Conservation (phyloP, 2,888 invertebrate genomes). For the Metopia argyrocephala region DNA sequence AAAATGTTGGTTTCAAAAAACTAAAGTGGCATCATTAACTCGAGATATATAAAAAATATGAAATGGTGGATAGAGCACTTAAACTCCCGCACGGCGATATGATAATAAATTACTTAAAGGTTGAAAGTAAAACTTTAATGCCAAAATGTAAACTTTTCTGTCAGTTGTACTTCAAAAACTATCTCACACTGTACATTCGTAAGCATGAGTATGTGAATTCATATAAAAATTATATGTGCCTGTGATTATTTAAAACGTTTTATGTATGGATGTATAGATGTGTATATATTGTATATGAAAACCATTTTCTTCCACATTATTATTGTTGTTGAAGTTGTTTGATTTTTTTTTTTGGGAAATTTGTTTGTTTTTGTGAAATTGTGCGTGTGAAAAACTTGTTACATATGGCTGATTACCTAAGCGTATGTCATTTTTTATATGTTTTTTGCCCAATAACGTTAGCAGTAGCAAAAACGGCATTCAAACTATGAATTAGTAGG, state of each 20-base stretch:
- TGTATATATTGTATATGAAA: neutral
- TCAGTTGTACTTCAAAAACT: constrained; percentile 10
- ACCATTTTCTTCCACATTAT: constrained; percentile 32
- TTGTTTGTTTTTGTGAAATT: constrained; percentile 54
- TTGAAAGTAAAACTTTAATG: no score
- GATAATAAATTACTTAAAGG: no score
- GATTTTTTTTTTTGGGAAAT: constrained; percentile 32
- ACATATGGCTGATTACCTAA: constrained; percentile 59
- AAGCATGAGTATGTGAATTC: neutral
- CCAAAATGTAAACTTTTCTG: neutral
- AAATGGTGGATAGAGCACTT: no score
- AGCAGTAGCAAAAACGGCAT: neutral
- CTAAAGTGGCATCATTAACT: no score
- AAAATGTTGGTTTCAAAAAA: no score
- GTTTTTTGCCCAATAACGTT: constrained; percentile 12
- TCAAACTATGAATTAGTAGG: constrained; percentile 35
- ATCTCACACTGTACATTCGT: constrained; percentile 3
- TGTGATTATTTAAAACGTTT: constrained; percentile 13
- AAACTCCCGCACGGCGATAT: no score
- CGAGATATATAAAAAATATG: no score
- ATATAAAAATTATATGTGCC: constrained; percentile 11
- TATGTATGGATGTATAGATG: neutral
- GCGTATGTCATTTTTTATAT: constrained; percentile 42
- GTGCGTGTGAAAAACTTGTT: constrained; percentile 62
- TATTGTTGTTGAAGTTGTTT: neutral